Evolutionary conservation across 2,888 invertebrate species (phyloP), one percentile per base, ranked within the genome.

Genomic region (Mythimna impura): DNA sequence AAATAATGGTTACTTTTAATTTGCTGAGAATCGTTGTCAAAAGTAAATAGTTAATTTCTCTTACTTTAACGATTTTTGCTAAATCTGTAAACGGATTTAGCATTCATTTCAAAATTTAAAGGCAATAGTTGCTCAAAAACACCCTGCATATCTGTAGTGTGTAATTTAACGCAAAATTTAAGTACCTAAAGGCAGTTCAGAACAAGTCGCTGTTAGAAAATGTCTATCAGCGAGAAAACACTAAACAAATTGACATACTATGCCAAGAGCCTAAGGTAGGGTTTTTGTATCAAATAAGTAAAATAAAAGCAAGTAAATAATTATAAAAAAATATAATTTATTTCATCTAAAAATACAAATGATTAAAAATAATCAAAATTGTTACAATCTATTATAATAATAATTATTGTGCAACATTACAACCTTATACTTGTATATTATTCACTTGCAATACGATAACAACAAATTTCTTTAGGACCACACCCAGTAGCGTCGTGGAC

Each of bases 401-500:
- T 12, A 60, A 60, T 40, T n/a, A 60, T 40, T n/a, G 9, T 40
- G 40, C n/a, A n/a, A 22, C 14, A 40, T 22, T n/a, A n/a, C 36
- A 60, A 20, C 12, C 7, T 1, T 60, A 14, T 14, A 5, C 1
- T 6, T n/a, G 1, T n/a, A n/a, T 36, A 22, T 54, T 22, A 54
- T 22, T 36, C 3, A 9, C 10, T 22, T 22, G 3, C 8, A 20
- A 22, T 5, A n/a, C 25, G 43, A 14, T 22, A 17, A 34, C 80
- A 80, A 34, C 80, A 80, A 7, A 9, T 3, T 68, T 78, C 64
- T 7, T 5, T 40, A 0, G 0, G 0, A 7, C 60, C 20, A 4
- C 80, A 80, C 7, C 79, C 80, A 0, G 20, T 65, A 0, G 17
- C 34, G 34, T 66, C 70, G 12, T 0, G 6, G 0, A 82, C 6